Evolutionary conservation across 2,888 invertebrate species (phyloP), one percentile per base, ranked within the genome.

Genomic region (Tachystola acroxantha): DNA sequence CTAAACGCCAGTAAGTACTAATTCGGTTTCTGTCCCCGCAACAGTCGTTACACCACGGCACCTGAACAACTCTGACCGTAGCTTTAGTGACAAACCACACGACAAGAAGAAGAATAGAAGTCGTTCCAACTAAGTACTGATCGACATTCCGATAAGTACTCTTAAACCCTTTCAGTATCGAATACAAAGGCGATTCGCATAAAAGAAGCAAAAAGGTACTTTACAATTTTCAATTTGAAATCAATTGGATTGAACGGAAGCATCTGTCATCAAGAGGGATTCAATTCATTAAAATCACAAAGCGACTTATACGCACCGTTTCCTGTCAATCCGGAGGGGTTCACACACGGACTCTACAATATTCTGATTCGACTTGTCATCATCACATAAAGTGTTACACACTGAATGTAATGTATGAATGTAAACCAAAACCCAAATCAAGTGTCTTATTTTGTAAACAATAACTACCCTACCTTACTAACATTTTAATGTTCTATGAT

Each of bases 181-280:
- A 27, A 19, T 10, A 36, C 29, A 36, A 36, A 32, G 30, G 13
- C 7, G 24, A 12, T 30, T n/a, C 33, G 1, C 22, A 14, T 13
- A 35, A 16, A 41, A 38, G 36, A 30, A 35, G 24, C 30, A 34
- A 34, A 37, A 10, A 7, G 13, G 10, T 27, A 31, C n/a, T n/a
- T n/a, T n/a, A n/a, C n/a, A n/a, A n/a, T n/a, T 32, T 38, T 39
- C 43, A 44, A 43, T 50, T 50, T 48, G 54, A 64, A 62, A 62
- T 63, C 62, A 64, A 63, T 60, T 61, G 53, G 52, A 47, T 48
- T 48, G 43, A 47, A 53, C 74, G 78, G 78, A 78, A 72, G 56
- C 62, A 51, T 64, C 53, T 60, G 62, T 65, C 69, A 64, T 63
- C 61, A 63, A 66, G 53, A 62, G 64, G 66, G 61, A 70, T 65